phyloP scores from a whole-genome alignment of 1,140 invertebrate genomes.

The Maniola jurtina region DNA sequence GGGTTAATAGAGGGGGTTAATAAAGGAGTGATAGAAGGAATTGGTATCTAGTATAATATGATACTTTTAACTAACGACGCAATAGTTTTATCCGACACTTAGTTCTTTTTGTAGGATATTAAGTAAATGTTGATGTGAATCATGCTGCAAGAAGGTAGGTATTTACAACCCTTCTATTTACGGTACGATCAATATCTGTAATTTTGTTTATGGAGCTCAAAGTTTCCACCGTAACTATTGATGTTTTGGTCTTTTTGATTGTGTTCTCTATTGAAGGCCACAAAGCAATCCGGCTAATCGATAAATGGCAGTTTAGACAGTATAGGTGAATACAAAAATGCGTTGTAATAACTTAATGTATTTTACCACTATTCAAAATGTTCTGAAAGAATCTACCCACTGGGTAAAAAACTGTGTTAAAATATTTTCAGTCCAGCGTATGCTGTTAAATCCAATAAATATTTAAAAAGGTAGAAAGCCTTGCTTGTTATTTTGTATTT shows the following conservation, averaged over 20 bases:
- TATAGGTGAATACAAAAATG: background rate
- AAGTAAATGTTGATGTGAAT: no score
- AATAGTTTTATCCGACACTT: no score
- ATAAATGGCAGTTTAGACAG: constrained; percentile 7
- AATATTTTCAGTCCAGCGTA: background rate
- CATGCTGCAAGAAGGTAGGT: no score
- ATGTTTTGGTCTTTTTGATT: constrained; percentile 18
- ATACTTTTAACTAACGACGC: no score
- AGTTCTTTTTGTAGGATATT: no score
- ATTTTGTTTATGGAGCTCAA: constrained; percentile 33
- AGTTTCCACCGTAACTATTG: constrained; percentile 35
- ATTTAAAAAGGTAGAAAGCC: constrained; percentile 28
- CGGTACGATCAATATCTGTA: constrained; percentile 52
- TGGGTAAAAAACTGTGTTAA: background rate
- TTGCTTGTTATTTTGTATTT: constrained; percentile 41
- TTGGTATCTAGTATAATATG: no score
- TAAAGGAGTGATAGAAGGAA: no score
- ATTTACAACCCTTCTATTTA: constrained; percentile 17
- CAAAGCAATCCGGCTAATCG: constrained; percentile 21
- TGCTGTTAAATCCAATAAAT: constrained; percentile 26
- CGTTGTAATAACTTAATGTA: constrained; percentile 1
- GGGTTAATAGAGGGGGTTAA: no score
- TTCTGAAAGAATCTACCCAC: background rate
- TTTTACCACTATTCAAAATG: background rate
- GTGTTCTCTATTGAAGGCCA: constrained; percentile 19